These are phyloP conservation scores for Iphiclides podalirius DNA, from an alignment of 2,888 invertebrate genomes.

Conservation along the genomic window DNA sequence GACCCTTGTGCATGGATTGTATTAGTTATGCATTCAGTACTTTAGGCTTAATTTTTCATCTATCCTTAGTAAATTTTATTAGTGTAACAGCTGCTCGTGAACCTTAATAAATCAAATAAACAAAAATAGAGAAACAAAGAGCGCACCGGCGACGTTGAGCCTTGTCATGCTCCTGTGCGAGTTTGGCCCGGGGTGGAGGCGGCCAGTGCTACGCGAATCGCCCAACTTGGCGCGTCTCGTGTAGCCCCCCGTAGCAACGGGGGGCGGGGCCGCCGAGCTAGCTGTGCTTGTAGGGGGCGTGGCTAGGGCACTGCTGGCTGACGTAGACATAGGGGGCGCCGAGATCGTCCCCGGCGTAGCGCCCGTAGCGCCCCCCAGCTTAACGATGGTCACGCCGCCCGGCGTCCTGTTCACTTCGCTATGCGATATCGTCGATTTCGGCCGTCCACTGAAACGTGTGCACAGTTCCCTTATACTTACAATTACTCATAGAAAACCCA, in stretches of 20 bases:
- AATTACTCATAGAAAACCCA: too few species aligned
- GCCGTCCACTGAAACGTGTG: constrained; percentile 47
- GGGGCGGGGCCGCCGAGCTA: constrained; percentile 17
- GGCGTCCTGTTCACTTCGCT: constrained; percentile 85
- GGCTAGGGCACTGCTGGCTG: neutral
- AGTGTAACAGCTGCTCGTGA: too few species aligned
- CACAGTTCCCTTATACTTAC: too few species aligned
- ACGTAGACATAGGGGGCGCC: constrained; percentile 27
- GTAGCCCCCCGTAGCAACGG: constrained; percentile 50
- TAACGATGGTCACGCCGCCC: constrained; percentile 89
- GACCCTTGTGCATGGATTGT: too few species aligned
- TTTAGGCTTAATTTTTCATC: too few species aligned
- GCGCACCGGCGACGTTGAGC: constrained; percentile 84
- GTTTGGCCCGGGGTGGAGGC: constrained; percentile 85
- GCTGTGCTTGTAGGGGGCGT: constrained; percentile 26
- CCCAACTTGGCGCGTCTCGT: constrained; percentile 83
- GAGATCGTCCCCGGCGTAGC: constrained; percentile 4
- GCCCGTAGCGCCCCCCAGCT: constrained; percentile 76
- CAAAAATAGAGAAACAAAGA: too few species aligned
- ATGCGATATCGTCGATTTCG: constrained; percentile 56
- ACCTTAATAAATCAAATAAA: too few species aligned
- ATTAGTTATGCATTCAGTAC: too few species aligned
- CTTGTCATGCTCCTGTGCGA: constrained; percentile 90
- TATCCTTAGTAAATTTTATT: too few species aligned
- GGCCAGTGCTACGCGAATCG: constrained; percentile 87